Base-by-base conservation (phyloP, 2,888 invertebrate species). In the Chalcosyrphus nemorum region DNA sequence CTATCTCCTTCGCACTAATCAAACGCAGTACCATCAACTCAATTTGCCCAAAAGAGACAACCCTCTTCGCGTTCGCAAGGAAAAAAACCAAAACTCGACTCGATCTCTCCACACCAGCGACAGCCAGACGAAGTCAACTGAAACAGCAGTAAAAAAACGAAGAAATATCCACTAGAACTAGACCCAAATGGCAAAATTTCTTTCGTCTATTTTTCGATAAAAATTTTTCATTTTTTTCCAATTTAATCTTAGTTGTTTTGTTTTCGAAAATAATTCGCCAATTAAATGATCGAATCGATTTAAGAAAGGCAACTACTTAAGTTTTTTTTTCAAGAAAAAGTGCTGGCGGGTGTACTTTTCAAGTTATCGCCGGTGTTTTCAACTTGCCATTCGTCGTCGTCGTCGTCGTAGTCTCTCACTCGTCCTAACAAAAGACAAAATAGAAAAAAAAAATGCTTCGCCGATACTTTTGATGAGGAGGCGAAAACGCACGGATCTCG, bases 171-270 rank as follows among this genome's bases (percentile, higher is more conserved):
- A 59, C 59, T 57, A 75, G 65, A 43, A n/a, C n/a, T 78, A 78
- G 61, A 74, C 74, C n/a, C 70, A 74, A 84, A 84, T 78, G 84
- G 80, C 84, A 80, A 84, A 74, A 57, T 78, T 75, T 84, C 50
- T 24, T 24, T 35, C 52, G 63, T 84, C 74, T 70, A 65, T 59
- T 70, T 74, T 75, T 70, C 78, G 68, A 80, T 84, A 84, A 59
- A n/a, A n/a, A n/a, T n/a, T n/a, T n/a, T n/a, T 24, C 24, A 4
- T 4, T 24, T 24, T 24, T 24, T 75, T 84, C 74, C 65, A 50
- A 52, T 74, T 74, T 78, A 70, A 74, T 24, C 29, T 50, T 56
- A n/a, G n/a, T n/a, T n/a, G n/a, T n/a, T n/a, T n/a, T n/a, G n/a
- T 65, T 24, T 32, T 19, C 61, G 19, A 52, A 41, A 63, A 63